These are phyloP conservation scores for Bradysia coprophila DNA, from an alignment of 1,140 invertebrate genomes.

Conservation along the genomic window DNA sequence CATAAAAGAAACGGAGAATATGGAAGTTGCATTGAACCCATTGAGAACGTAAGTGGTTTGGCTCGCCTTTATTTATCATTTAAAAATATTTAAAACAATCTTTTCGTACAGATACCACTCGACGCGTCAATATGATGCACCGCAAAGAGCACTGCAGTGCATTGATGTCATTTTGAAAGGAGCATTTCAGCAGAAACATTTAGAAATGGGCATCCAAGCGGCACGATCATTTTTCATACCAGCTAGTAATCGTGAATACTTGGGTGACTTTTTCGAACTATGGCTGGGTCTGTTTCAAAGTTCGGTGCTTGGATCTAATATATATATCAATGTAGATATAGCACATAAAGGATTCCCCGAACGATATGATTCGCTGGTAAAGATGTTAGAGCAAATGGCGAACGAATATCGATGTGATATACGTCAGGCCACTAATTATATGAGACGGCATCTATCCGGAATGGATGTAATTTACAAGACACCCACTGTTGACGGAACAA, in stretches of 20 bases:
- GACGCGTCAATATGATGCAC: constrained; percentile 23
- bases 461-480: constrained; percentile 13
- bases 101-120: constrained; percentile 12
- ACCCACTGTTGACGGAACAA: constrained; percentile 6
- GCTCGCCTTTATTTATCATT: no score
- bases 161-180: constrained; percentile 67
- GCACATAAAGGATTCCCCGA: constrained; percentile 46
- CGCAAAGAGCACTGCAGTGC: constrained; percentile 51
- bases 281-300: constrained; percentile 57
- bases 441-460: constrained; percentile 8
- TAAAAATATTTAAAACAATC: no score
- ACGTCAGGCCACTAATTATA: background rate
- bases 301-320: constrained; percentile 46
- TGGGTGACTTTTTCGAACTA: constrained; percentile 44
- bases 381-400: constrained; percentile 15
- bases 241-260: constrained; percentile 17
- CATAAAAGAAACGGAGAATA: constrained; percentile 32
- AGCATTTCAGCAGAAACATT: constrained; percentile 24
- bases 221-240: constrained; percentile 29
- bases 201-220: constrained; percentile 14
- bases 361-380: constrained; percentile 23
- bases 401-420: background rate
- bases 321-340: constrained; percentile 54
- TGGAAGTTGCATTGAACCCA: constrained; percentile 29
- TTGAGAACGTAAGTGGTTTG: constrained; percentile 27